These are phyloP conservation scores for Balaeniceps rex DNA, from an alignment of 2,113 vertebrate genomes.

Conservation along the genomic window DNA sequence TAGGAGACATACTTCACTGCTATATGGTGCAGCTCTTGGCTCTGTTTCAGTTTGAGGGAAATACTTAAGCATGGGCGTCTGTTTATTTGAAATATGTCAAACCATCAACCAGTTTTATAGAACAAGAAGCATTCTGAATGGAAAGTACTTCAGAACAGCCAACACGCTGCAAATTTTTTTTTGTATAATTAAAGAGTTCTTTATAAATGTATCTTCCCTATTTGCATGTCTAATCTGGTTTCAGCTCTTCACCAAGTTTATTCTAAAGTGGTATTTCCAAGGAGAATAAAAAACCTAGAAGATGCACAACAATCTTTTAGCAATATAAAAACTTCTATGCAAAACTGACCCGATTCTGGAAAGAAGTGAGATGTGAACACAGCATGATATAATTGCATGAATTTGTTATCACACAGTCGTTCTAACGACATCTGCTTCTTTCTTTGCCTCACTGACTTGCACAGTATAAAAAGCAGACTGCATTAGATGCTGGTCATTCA, in stretches of 20 bases:
- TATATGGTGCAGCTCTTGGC: not conserved
- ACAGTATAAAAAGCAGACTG: not conserved
- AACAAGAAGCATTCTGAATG: not conserved
- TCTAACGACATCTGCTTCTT: not conserved
- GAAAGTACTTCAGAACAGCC: not conserved
- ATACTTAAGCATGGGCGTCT: not conserved
- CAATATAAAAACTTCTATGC: not conserved
- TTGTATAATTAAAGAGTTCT: not conserved
- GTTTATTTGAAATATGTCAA: not conserved
- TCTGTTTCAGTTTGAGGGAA: not conserved
- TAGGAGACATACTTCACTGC: not conserved
- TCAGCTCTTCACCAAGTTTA: not conserved
- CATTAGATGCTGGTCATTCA: not conserved
- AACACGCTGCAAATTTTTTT: not conserved
- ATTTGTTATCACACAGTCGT: not conserved
- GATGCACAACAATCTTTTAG: not conserved
- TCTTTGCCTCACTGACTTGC: constrained; percentile 3
- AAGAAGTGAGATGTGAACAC: not conserved
- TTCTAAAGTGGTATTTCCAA: not conserved
- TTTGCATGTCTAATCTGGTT: not conserved
- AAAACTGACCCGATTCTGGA: constrained; percentile 26
- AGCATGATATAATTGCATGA: constrained; percentile 21
- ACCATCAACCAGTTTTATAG: not conserved
- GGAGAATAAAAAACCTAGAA: not conserved
- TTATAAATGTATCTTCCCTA: not conserved